These are phyloP conservation scores for Trematomus bernacchii DNA, from an alignment of 2,797 vertebrate genomes.

Conservation along the genomic window DNA sequence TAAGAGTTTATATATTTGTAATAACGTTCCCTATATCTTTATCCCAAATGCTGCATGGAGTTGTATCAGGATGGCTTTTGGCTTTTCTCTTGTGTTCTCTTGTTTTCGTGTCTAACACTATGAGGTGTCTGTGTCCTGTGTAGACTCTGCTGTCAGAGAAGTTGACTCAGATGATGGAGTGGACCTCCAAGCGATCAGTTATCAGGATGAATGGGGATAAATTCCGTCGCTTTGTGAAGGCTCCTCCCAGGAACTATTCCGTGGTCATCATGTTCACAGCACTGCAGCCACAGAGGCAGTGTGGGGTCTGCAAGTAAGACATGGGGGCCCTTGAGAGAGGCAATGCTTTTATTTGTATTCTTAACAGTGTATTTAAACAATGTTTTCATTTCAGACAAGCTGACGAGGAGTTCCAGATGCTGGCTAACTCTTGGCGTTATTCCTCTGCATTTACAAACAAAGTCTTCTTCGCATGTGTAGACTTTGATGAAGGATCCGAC, in stretches of 20 bases:
- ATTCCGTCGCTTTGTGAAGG: constrained; percentile 94
- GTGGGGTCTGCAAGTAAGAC: constrained; percentile 94
- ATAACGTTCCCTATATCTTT: not conserved
- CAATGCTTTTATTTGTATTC: not conserved
- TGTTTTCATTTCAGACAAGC: constrained; percentile 88
- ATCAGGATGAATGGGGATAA: constrained; percentile 97
- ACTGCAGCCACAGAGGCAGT: constrained; percentile 95
- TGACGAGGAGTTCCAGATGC: constrained; percentile 96
- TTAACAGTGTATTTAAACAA: not conserved
- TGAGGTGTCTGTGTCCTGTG: constrained; percentile 12
- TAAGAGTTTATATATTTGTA: not conserved
- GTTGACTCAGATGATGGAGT: constrained; percentile 96
- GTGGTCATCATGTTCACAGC: constrained; percentile 98
- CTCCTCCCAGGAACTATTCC: constrained; percentile 96
- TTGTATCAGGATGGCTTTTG: not conserved
- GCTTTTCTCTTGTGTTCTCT: not conserved
- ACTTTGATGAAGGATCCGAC: constrained; percentile 98
- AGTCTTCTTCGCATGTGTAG: constrained; percentile 96
- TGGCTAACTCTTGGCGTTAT: constrained; percentile 99
- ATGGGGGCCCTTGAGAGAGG: rapidly evolving
- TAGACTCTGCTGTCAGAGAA: constrained; percentile 96
- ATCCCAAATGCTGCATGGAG: not conserved
- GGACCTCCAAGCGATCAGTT: constrained; percentile 93
- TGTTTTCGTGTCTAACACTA: not conserved
- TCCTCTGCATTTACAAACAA: constrained; percentile 96